Evolutionary conservation across 2,888 invertebrate species (phyloP), one percentile per base, ranked within the genome.

Genomic region (Heteropelma amictum): DNA sequence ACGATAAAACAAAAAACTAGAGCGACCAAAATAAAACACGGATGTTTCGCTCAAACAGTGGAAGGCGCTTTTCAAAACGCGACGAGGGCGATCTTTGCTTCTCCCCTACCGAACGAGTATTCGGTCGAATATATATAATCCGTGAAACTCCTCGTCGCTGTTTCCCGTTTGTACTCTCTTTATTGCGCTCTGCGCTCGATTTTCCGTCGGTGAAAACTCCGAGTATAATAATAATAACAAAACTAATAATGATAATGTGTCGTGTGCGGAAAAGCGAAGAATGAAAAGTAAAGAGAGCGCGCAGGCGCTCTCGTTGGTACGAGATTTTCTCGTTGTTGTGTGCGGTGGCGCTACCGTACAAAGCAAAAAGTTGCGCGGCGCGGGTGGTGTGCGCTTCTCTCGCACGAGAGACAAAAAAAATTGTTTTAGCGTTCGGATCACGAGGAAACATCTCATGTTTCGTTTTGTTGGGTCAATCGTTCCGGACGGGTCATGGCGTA

Each of bases 401-500:
- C 10, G 14, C 19, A 19, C 51, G 19, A 21, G 17, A 58, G 54
- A 26, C 51, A 72, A 76, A 65, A 58, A 49, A 12, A 12, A 4
- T 21, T 7, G 14, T 33, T 42, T 70, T 53, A 58, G 72, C 70
- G 28, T 12, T n/a, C 12, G n/a, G n/a, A 38, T 68, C 75, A 70
- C 76, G 67, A 58, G 70, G 70, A 76, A 72, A 45, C n/a, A n/a
- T 54, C 33, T 77, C 76, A 77, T 78, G 79, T 77, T 77, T 71
- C 72, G 77, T 65, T 60, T 72, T 45, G 58, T 70, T 65, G 71
- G 69, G 65, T 69, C 64, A 75, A 76, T 72, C 67, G 72, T 76
- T 47, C 67, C 61, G 38, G 51, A 74, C 80, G 79, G 83, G 83
- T 83, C 85, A 95, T 95, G 95, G 95, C 95, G 87, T 95, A 94